These are phyloP conservation scores for Chitala chitala DNA, from an alignment of 2,113 vertebrate species.

Conservation along the genomic window DNA sequence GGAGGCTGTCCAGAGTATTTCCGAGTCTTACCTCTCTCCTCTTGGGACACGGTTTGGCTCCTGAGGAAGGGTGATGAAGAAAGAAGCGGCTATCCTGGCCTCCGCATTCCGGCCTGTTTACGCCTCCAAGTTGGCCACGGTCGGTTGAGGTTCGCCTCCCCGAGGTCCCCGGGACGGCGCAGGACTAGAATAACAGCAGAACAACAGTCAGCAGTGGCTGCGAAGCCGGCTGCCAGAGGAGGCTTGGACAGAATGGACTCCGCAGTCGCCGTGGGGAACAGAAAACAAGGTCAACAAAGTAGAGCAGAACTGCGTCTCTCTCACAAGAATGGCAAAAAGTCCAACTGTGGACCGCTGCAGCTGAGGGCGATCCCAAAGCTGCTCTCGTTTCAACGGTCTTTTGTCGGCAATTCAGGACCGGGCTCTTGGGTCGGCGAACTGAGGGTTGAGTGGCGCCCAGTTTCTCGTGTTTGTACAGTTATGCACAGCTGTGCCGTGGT, in stretches of 20 bases:
- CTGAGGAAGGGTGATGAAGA: conserved; percentile 36
- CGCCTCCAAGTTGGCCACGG: conserved; percentile 42
- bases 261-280: conserved; percentile 43
- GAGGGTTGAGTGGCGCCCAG: not conserved
- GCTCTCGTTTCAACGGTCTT: too few species aligned
- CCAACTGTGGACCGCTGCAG: conserved; percentile 39
- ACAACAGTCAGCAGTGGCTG: conserved; percentile 33
- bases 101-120: conserved; percentile 44
- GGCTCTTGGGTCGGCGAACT: too few species aligned
- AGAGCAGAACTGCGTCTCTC: too few species aligned
- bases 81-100: conserved; percentile 48
- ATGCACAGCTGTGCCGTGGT: conserved; percentile 42
- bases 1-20: not conserved
- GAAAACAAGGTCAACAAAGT: conserved; percentile 12
- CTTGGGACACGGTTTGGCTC: conserved; percentile 54
- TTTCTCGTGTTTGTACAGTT: not conserved
- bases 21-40: conserved; percentile 59
- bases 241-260: conserved; percentile 42
- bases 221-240: conserved; percentile 9
- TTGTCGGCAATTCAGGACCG: too few species aligned
- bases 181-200: conserved; percentile 66
- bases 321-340: too few species aligned
- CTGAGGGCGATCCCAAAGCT: too few species aligned
- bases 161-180: conserved; percentile 42
- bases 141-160: conserved; percentile 42